Evolutionary conservation across 2,113 vertebrate genomes (phyloP), one percentile per base, ranked within the genome.

Genomic region (Cranoglanis bouderius): DNA sequence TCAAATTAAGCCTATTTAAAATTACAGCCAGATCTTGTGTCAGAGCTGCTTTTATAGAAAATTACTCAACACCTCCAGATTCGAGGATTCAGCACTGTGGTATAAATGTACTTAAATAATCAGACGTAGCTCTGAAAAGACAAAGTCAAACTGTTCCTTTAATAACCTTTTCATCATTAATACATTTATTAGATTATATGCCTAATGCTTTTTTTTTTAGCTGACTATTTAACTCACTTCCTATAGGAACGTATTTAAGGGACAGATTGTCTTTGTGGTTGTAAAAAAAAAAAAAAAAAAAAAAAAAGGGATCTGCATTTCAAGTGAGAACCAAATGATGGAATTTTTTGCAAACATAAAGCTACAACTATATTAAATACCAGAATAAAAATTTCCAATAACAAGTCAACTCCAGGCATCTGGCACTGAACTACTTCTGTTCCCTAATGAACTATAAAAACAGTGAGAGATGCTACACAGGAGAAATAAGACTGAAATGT

Each of bases 401-500:
- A 80, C 77, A 53, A 51, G 46, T 80, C 77, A 80, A 80, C 46
- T 51, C 29, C 77, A 51, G 0, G 46, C 77, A n/a, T n/a, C 26
- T 77, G 74, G 74, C 75, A 49, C 59, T 81, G 67, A 85, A 75
- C 26, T 83, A 29, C 13, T 51, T 85, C 81, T 87, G 72, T 67
- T 83, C 26, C 38, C 63, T 24, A 16, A 16, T 86, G 29, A 82
- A 83, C 84, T 84, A 63, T 91, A 77, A 80, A 59, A 67, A 72
- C 72, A 75, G 65, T 55, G 8, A 57, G 59, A 86, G 78, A 85
- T 67, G 57, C 78, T 57, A 32, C 12, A n/a, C 63, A 70, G 74
- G 84, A 53, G 77, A 82, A 70, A 91, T 38, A 38, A 86, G 88
- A 72, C 43, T 46, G 80, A 59, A 88, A 83, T 81, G 82, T 35